Evolutionary conservation across 2,113 vertebrate species (phyloP), one percentile per base, ranked within the genome.

Genomic region (Ptilorrhoa leucosticta): DNA sequence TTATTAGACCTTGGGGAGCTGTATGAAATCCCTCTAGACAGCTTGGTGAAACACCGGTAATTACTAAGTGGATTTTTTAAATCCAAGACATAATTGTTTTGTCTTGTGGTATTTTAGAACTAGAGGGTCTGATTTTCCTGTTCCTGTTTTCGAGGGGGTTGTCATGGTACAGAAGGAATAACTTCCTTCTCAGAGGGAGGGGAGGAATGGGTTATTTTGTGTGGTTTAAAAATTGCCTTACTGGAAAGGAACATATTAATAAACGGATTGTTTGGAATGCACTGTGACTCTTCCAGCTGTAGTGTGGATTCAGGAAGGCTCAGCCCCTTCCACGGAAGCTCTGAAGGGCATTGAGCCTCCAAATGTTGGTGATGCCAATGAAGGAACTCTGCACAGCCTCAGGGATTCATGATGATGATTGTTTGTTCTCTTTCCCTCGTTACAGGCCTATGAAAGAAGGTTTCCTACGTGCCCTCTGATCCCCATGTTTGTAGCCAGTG

Each of bases 401-500:
- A 10, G 40, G 68, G 83, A 24, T 86, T 23, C 54, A 23, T 21
- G 66, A 35, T 45, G 45, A 1, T 76, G 31, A 15, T 15, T 56
- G 11, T 13, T 80, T 51, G 31, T 10, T 87, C 92, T 58, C 45
- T 66, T 79, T 17, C n/a, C 16, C 4, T 58, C 5, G 16, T 27
- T 44, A 1, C 31, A 99, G 99, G 99, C 99, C 20, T 99, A 99
- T n/a, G 98, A 98, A 45, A 98, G 98, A 47, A 98, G 99, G 83
- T 99, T 99, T 93, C 99, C 99, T 6, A 99, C 98, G 0, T 99
- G 99, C 93, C 98, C 98, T 7, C 95, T 99, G 96, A 99, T 99
- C 89, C 99, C 99, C 0, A 98, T 99, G 98, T 99, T 99, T 80
- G 98, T 99, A 48, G 98, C 98, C 97, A 99, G 99, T 26, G 99